Conservation (phyloP, 2,888 invertebrate species). For the Stictocephala bisonia region DNA sequence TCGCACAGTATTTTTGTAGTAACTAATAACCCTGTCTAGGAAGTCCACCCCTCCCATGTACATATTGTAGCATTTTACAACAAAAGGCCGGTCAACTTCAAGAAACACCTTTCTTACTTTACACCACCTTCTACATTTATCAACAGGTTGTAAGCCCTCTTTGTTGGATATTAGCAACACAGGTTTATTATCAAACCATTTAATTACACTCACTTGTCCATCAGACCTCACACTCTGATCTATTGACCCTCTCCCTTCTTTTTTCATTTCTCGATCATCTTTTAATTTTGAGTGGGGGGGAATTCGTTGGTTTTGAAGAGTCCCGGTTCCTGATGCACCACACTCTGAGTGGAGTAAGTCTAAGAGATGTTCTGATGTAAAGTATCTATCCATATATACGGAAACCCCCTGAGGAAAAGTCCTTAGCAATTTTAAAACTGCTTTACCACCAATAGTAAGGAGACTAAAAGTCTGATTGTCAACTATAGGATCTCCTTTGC, state of each 20-base stretch:
- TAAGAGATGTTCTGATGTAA: constrained; percentile 42
- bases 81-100: too few relatives aligned
- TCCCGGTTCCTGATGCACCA: constrained; percentile 34
- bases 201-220: too few relatives aligned
- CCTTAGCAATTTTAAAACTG: constrained; percentile 40
- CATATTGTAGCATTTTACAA: too few relatives aligned
- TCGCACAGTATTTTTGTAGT: too few relatives aligned
- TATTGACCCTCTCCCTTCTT: constrained; percentile 31
- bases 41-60: too few relatives aligned
- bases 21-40: too few relatives aligned
- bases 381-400: constrained; percentile 49
- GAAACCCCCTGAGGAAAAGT: constrained; percentile 36
- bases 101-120: too few relatives aligned
- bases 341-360: constrained; percentile 30
- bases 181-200: too few relatives aligned
- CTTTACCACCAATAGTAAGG: constrained; percentile 21
- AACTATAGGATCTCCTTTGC: constrained; percentile 45
- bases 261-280: constrained; percentile 30
- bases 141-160: too few relatives aligned
- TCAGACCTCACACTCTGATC: constrained; percentile 36
- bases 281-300: constrained; percentile 45
- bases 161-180: too few relatives aligned
- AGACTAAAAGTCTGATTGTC: neutral
- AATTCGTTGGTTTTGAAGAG: constrained; percentile 53
- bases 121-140: too few relatives aligned